These are phyloP conservation scores for Ypsolopha sequella DNA, from an alignment of 2,888 invertebrate genomes.

Conservation along the genomic window DNA sequence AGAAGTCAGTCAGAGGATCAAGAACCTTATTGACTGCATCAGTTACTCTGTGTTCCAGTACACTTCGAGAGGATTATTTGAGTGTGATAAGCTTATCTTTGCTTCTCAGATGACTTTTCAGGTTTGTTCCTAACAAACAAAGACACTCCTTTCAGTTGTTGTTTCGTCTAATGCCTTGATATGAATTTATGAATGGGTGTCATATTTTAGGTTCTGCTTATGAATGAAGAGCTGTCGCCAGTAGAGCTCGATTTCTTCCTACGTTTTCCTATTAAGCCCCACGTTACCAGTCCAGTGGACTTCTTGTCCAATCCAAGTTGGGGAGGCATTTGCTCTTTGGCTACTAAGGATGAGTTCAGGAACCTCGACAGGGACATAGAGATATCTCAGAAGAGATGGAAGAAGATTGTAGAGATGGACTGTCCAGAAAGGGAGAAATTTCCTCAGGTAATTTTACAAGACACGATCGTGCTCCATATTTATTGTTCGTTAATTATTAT, in stretches of 20 bases:
- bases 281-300: conserved; percentile 94
- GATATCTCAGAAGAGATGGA: conserved; percentile 97
- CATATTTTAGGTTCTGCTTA: conserved; percentile 78
- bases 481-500: neutral
- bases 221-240: conserved; percentile 87
- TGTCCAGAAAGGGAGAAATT: conserved; percentile 96
- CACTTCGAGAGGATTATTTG: conserved; percentile 93
- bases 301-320: conserved; percentile 93
- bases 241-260: conserved; percentile 92
- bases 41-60: conserved; percentile 96
- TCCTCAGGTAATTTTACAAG: conserved; percentile 74
- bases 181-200: neutral
- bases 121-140: conserved; percentile 59
- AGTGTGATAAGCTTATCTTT: conserved; percentile 96
- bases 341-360: conserved; percentile 91
- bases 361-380: conserved; percentile 97
- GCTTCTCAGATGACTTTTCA: conserved; percentile 97
- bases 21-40: conserved; percentile 94
- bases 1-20: conserved; percentile 82
- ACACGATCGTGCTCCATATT: too few species aligned
- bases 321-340: conserved; percentile 94
- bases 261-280: conserved; percentile 92
- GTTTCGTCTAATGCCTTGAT: too few species aligned
- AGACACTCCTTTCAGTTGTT: too few species aligned
- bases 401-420: conserved; percentile 95